phyloP scores from a whole-genome alignment of 2,888 invertebrate genomes.

The Torymus texanus region DNA sequence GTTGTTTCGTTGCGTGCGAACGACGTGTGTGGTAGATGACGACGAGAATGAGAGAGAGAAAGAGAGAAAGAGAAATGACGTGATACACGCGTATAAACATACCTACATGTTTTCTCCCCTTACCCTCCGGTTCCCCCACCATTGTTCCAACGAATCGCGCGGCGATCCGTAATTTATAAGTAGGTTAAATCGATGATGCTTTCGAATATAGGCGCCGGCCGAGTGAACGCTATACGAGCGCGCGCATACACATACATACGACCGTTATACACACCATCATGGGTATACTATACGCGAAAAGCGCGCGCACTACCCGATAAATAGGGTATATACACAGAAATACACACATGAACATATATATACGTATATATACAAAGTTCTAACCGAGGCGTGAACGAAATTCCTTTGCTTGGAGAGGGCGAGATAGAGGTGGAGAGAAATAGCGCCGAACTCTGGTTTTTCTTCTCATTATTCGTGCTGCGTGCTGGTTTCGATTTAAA shows the following conservation, averaged over 20 bases:
- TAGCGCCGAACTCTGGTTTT: neutral
- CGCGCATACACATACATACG: neutral
- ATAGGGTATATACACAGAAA: neutral
- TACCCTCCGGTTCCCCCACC: too few relatives aligned
- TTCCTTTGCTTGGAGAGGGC: constrained; percentile 5
- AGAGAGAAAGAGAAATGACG: constrained; percentile 21
- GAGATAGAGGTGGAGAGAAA: too few relatives aligned
- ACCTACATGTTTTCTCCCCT: constrained; percentile 22
- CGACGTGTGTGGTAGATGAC: constrained; percentile 1
- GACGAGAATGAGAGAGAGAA: constrained; percentile 6
- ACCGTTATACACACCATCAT: too few relatives aligned
- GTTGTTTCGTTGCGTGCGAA: constrained; percentile 16
- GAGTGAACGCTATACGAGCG: neutral
- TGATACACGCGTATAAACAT: constrained; percentile 34
- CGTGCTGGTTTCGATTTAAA: too few relatives aligned
- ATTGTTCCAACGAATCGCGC: constrained; percentile 42
- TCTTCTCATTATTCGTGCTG: neutral
- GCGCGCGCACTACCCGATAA: too few relatives aligned
- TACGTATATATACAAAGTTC: constrained; percentile 7
- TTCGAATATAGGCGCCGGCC: constrained; percentile 33
- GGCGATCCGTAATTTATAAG: constrained; percentile 49
- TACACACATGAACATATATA: constrained; percentile 1
- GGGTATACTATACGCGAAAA: too few relatives aligned
- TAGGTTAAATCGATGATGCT: constrained; percentile 53
- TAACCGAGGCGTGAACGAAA: constrained; percentile 19